Base-by-base conservation (phyloP, 2,797 vertebrate species). In the Psittacula derbiana region DNA sequence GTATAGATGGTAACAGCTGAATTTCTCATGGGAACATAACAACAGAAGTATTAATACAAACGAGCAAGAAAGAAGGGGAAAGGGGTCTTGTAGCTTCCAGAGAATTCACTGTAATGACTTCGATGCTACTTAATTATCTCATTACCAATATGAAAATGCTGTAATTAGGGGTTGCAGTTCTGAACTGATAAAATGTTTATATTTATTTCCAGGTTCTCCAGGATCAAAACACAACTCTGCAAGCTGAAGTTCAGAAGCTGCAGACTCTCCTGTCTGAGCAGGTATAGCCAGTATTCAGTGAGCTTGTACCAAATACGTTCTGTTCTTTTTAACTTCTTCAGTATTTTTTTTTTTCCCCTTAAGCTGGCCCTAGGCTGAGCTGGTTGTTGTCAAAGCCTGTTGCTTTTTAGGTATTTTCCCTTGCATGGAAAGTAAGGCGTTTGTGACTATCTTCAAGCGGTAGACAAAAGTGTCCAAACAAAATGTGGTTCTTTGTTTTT, bases 231-330 rank as follows among this genome's bases (percentile, higher is more conserved):
- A 33, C 98, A 94, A 33, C 98, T 40, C 97, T 99, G 92, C 98
- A 99, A 91, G 96, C 97, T 90, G 99, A 99, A 94, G 94, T 99
- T 93, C 98, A 99, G 97, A 99, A 98, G 96, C 98, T 99, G 97
- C 98, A 99, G 96, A 96, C 98, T 96, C 98, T 98, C 97, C 96
- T 99, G 93, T 98, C 99, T 96, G 98, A 99, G 93, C 99, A 99
- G 99, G 99, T 99, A 97, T 74, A 97, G 15, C 64, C 65, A 31
- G 24, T 50, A 55, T 71, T 89, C 9, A 31, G 50, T 66, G 75
- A 38, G 61, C 23, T 64, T 58, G 6, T 88, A 66, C 69, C 49
- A 83, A 58, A 6, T 75, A n/a, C 4, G 15, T 82, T 49, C 24
- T 16, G 8, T 49, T 57, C 33, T 75, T 93, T 62, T 67, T 33